phyloP scores from a whole-genome alignment of 2,113 vertebrate genomes.

The Tenrec ecaudatus region DNA sequence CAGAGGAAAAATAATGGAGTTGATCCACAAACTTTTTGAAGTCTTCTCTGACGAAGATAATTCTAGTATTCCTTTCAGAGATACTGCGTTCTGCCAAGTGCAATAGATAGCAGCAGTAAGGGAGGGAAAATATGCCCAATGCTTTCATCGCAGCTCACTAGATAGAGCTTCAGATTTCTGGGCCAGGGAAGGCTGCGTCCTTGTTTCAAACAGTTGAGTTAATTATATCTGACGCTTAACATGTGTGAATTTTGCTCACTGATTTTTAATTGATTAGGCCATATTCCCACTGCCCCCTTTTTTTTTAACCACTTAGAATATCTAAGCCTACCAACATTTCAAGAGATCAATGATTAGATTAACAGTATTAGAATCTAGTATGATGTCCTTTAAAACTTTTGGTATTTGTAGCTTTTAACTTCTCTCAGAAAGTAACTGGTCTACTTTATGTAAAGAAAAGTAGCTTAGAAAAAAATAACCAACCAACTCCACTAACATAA shows the following conservation, averaged over 20 bases:
- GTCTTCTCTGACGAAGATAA: neutral
- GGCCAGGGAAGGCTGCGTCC: neutral
- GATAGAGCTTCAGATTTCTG: neutral
- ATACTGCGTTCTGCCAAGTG: constrained; percentile 9
- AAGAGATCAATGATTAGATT: constrained; percentile 14
- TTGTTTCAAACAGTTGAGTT: constrained; percentile 10
- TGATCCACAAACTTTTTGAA: too few species aligned
- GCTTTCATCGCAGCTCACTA: constrained; percentile 33
- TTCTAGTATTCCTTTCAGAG: neutral
- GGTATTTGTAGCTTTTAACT: constrained; percentile 9
- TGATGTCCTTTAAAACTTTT: constrained; percentile 19
- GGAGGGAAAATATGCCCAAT: constrained; percentile 22
- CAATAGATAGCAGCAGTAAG: neutral
- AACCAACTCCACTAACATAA: constrained; percentile 30
- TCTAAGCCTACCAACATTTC: neutral
- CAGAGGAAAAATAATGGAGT: too few species aligned
- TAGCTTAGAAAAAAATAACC: constrained; percentile 47
- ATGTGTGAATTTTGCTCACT: constrained; percentile 51
- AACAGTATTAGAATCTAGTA: neutral
- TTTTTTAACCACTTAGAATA: too few species aligned
- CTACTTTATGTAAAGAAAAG: constrained; percentile 7
- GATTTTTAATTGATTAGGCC: constrained; percentile 27
- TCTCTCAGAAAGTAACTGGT: constrained; percentile 39
- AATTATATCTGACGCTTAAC: constrained; percentile 48
- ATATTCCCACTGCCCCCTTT: neutral